Base-by-base conservation (phyloP, 2,888 invertebrate species). In the Mesochorus sp. region DNA sequence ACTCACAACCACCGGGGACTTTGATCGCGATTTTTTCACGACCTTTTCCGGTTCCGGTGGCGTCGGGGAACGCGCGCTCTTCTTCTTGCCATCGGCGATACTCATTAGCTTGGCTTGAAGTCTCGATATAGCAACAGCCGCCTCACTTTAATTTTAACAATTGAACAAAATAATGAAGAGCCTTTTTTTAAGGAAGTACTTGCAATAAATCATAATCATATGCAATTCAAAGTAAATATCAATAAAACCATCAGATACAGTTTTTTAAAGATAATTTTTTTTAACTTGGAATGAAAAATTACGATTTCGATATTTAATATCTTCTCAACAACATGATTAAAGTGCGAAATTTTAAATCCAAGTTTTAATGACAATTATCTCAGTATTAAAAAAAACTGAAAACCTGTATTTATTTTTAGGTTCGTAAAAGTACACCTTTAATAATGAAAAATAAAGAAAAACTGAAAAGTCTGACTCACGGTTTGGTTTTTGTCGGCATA, bases 21-120 rank as follows among this genome's bases (percentile, higher is more conserved):
- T 90, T 1, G 91, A 89, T 3, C 84, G 84, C 2, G 85, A 86
- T 42, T 85, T 87, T 14, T 81, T 84, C 0, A 64, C 72, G 1
- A 71, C 76, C 44, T 88, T 88, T 14, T 85, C 78, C 2, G 82
- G 75, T 31, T 90, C 90, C 0, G 86, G n/a, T n/a, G n/a, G 82
- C 0, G 90, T 88, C 3, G 90, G 88, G 1, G 91, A 89, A 39
- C 89, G 88, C 73, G 88, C 89, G 12, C 86, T 88, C 42, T 91
- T 91, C 79, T 91, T 91, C 37, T 91, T 92, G 17, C 92, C 92
- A 67, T 93, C 94, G 0, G 94, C 93, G 85, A 94, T 92, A 74
- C 93, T 93, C 91, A 94, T 92, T 79, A 94, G 88, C 85, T 94
- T 94, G 2, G 93, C 94, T 87, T 94, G 94, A 3, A 94, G 91